Base-by-base conservation (phyloP, 2,888 invertebrate species). In the Drosophila vallismaia region DNA sequence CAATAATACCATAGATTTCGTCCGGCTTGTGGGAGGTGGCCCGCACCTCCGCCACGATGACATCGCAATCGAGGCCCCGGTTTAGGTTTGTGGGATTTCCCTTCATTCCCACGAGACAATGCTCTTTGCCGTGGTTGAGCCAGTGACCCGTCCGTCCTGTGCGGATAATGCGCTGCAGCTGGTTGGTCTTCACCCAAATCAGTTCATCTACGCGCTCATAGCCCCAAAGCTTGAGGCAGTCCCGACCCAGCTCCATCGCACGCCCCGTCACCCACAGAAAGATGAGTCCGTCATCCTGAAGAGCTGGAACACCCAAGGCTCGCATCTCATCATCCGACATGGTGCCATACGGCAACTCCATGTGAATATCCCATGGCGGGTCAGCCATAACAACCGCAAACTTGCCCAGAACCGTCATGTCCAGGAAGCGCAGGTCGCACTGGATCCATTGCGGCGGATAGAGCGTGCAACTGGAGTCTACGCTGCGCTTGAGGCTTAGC, bases 251-350 rank as follows among this genome's bases (percentile, higher is more conserved):
- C 91, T 99, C 99, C 92, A 92, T 89, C 33, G 92, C 91, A 93
- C 96, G 94, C 57, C 99, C 98, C 6, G 99, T 99, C 10, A 99
- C 99, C 99, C 99, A 99, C 0, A 99, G 93, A 92, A 99, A 99
- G 76, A 99, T 96, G 6, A 98, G 94, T 0, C 99, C 99, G 88
- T 98, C 97, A 89, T 99, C 98, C 92, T 99, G 98, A 44, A 99
- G 92, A 56, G 96, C 96, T 0, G 98, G 98, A 56, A 99, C 97
- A 1, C 98, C 97, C 14, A 99, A 93, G 69, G 97, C 97, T 53
- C 99, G 93, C 99, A 99, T 99, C 93, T 99, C 99, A 90, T 99
- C 98, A 90, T 99, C 99, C 0, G 98, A 98, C 97, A 99, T 98
- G 0, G 99, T 99, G 1, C 91, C 99, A 91, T 99, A 99, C 0